Percentiles rank a stretch among this genome's conserved stretches.
These are phyloP conservation scores for Drosophila mercatorum DNA, from an alignment of 2,888 invertebrate species.

Conservation along the genomic window DNA sequence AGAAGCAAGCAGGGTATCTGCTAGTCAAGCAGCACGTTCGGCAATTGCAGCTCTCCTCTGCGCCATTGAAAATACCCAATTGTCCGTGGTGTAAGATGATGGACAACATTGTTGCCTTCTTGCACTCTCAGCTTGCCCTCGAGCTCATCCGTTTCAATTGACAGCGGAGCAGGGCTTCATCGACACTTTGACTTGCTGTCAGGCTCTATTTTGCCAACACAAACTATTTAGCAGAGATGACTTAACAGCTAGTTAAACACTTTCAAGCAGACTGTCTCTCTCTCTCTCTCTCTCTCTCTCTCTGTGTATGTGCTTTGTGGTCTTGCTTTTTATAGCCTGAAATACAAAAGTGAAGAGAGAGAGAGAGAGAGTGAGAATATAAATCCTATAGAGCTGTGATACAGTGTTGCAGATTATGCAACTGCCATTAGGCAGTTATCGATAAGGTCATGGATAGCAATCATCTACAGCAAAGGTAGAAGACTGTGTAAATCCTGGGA, in stretches of 20 bases:
- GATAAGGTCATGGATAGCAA: too few species aligned
- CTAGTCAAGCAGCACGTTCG: background rate
- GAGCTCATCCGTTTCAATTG: constrained; percentile 2
- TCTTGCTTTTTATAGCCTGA: too few species aligned
- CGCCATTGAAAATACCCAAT: constrained; percentile 1
- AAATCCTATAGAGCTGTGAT: too few species aligned
- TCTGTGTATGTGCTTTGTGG: background rate
- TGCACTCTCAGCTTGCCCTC: background rate
- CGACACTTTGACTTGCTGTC: constrained; percentile 11
- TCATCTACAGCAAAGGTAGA: too few species aligned
- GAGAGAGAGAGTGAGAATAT: too few species aligned
- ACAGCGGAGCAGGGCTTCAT: background rate
- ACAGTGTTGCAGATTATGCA: too few species aligned
- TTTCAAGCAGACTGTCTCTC: background rate
- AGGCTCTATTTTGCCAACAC: background rate
- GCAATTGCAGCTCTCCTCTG: background rate
- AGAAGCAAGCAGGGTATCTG: background rate
- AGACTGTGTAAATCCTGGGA: too few species aligned
- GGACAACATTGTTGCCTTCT: background rate
- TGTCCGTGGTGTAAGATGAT: background rate
- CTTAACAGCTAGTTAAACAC: constrained; percentile 1
- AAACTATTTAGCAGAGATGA: constrained; percentile 7
- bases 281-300: too few species aligned
- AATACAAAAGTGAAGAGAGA: too few species aligned
- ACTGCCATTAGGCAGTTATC: too few species aligned